A percentile compares a stretch with the other conserved stretches of the same genome.
Conservation (phyloP, 2,113 vertebrate genomes). For the Erythrocercus mccallii region DNA sequence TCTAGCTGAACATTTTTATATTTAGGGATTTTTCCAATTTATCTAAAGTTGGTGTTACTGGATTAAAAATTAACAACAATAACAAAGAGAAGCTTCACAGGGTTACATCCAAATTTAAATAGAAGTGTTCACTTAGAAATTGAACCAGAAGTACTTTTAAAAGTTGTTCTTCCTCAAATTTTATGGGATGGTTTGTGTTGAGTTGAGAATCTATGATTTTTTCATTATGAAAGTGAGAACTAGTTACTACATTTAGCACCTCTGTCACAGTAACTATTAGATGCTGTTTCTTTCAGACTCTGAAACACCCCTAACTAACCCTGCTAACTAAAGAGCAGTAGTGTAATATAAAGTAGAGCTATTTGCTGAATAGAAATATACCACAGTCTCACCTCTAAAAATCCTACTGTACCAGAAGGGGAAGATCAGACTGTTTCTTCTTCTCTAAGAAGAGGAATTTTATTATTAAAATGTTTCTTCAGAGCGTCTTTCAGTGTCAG, state of each 20-base stretch:
- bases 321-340: neutral
- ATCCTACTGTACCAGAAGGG: neutral
- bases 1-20: neutral
- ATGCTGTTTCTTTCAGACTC: neutral
- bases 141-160: neutral
- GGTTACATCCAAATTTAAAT: neutral
- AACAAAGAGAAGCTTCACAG: neutral
- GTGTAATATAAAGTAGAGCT: neutral
- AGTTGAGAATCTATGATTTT: neutral
- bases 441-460: neutral
- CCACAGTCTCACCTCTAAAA: neutral
- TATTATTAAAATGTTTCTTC: slow-evolving; percentile 16
- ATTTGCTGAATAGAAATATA: neutral
- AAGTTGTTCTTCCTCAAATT: neutral
- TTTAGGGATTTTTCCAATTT: neutral
- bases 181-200: neutral
- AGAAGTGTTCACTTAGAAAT: neutral
- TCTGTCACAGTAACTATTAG: neutral
- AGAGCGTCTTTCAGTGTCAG: neutral
- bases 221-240: neutral
- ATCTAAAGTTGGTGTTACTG: neutral
- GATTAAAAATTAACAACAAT: neutral
- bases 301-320: neutral
- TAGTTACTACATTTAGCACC: neutral
- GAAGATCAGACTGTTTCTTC: neutral